Evolutionary conservation across 2,113 vertebrate species (phyloP).

Genomic region (Centrocercus urophasianus): DNA sequence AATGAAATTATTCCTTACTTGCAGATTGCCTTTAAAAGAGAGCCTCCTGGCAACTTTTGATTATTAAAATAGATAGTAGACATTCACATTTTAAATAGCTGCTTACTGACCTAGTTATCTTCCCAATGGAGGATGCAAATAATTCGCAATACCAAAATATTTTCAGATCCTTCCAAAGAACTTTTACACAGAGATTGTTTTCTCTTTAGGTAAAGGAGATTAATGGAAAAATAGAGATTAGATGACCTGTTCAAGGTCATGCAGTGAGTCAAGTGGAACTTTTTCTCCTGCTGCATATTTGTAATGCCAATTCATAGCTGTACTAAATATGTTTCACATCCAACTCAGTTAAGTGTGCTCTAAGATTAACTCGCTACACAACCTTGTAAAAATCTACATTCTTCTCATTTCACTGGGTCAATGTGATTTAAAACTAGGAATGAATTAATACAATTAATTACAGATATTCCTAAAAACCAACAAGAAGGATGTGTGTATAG

Average conservation of each 20-base stretch:
- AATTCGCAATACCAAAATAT: not conserved
- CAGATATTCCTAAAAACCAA: not conserved
- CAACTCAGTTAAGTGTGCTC: not conserved
- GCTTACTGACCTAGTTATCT: not conserved
- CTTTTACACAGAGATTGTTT: not conserved
- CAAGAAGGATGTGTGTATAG: not conserved
- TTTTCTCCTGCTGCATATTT: not conserved
- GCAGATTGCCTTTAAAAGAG: not conserved
- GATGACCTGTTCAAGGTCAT: constrained; percentile 49
- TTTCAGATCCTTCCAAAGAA: not conserved
- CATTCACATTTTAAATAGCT: not conserved
- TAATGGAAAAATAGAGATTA: not conserved
- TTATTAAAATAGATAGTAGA: not conserved
- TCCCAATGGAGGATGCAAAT: not conserved
- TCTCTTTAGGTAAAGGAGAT: not conserved
- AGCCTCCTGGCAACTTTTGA: not conserved
- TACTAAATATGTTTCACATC: not conserved
- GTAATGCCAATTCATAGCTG: not conserved
- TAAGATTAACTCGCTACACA: not conserved
- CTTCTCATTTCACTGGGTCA: not conserved
- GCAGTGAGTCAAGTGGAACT: not conserved
- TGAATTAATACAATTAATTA: not conserved
- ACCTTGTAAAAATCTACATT: not conserved
- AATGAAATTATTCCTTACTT: not conserved
- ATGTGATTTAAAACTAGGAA: not conserved